These are phyloP conservation scores for Drosophila aldrichi DNA, from an alignment of 2,888 invertebrate genomes.

Conservation along the genomic window DNA sequence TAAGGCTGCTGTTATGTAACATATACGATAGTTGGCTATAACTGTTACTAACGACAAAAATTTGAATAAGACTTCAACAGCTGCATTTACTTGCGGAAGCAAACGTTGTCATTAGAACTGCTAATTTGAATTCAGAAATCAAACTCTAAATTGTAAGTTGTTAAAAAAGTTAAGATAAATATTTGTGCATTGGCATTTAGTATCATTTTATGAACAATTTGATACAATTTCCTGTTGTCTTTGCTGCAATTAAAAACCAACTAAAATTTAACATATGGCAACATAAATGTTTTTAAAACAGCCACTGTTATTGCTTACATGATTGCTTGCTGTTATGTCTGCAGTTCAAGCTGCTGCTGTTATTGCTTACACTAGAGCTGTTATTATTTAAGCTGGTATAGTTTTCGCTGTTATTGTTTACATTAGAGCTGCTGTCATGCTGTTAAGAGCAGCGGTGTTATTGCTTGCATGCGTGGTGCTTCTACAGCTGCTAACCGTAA, in stretches of 20 bases:
- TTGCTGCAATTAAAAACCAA: background rate
- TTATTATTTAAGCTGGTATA: background rate
- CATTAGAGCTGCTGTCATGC: background rate
- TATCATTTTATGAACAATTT: rapidly evolving
- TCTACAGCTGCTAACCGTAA: background rate
- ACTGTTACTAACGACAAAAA: no score
- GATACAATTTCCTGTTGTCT: no score
- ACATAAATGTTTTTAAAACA: background rate
- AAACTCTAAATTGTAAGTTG: rapidly evolving
- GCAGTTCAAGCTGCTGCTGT: background rate
- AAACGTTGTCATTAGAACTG: no score
- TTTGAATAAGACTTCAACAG: background rate
- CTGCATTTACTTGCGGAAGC: no score
- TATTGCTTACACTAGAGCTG: background rate
- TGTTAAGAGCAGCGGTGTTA: background rate
- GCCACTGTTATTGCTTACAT: conserved; percentile 1
- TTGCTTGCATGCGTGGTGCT: background rate
- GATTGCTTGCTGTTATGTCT: background rate
- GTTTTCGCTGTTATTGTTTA: background rate
- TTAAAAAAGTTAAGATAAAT: background rate
- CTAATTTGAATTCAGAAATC: background rate
- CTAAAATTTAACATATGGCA: background rate
- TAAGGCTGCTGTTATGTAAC: background rate
- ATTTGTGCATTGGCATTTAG: background rate
- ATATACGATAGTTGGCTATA: no score